A percentile compares a stretch with the other conserved stretches of the same genome.
phyloP scores from a whole-genome alignment of 1,140 invertebrate genomes.

The Orussus abietinus region DNA sequence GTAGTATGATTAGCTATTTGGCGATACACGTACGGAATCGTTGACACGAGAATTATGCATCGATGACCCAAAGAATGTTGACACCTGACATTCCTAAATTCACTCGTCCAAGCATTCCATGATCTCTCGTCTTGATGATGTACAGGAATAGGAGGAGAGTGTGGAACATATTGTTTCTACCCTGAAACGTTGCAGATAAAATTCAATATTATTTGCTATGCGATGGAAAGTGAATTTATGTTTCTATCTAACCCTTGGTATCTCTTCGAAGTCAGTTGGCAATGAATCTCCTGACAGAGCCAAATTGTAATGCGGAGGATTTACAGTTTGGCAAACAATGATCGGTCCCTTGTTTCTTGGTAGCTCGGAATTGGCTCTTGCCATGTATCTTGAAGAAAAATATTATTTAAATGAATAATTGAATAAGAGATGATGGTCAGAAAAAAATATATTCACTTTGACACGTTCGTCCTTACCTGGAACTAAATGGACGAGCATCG shows the following conservation, averaged over 20 bases:
- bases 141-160: slow-evolving; percentile 75
- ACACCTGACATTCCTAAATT: slow-evolving; percentile 75
- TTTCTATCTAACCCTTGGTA: slow-evolving; percentile 59
- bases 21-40: too few species aligned
- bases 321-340: slow-evolving; percentile 58
- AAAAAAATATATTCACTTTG: too few species aligned
- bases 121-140: slow-evolving; percentile 68
- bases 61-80: slow-evolving; percentile 75
- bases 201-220: slow-evolving; percentile 2
- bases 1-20: too few species aligned
- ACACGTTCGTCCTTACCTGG: too few species aligned
- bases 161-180: slow-evolving; percentile 80
- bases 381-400: slow-evolving; percentile 53
- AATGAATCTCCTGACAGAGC: slow-evolving; percentile 60
- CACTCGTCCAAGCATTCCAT: slow-evolving; percentile 73
- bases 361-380: slow-evolving; percentile 36
- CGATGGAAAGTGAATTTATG: background rate
- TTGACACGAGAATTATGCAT: slow-evolving; percentile 52
- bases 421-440: too few species aligned
- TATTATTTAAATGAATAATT: too few species aligned
- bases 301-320: slow-evolving; percentile 72
- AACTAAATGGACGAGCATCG: slow-evolving; percentile 74
- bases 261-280: slow-evolving; percentile 48
- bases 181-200: slow-evolving; percentile 53
- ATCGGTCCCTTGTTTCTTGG: slow-evolving; percentile 51